phyloP scores from a whole-genome alignment of 2,888 invertebrate genomes.

The Catonia carolina region DNA sequence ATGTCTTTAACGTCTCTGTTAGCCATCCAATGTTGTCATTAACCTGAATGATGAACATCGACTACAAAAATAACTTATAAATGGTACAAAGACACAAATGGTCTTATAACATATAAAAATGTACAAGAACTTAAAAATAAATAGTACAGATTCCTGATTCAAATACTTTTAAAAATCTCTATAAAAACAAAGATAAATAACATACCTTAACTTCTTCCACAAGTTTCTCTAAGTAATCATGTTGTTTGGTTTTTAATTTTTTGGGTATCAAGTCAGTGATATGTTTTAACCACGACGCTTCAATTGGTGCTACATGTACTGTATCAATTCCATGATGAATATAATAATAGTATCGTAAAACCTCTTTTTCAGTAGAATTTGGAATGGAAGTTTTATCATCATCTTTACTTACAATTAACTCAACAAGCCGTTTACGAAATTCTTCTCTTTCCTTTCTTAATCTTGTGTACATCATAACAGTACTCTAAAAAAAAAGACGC shows the following conservation, averaged over 20 bases:
- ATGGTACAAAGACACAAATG: too few species aligned
- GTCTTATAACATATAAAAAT: too few species aligned
- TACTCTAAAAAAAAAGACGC: slow-evolving; percentile 8
- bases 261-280: slow-evolving; percentile 59
- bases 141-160: too few species aligned
- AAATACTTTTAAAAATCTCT: too few species aligned
- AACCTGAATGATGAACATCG: too few species aligned
- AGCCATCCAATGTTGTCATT: too few species aligned
- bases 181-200: too few species aligned
- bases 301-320: slow-evolving; percentile 78
- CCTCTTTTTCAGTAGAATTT: slow-evolving; percentile 58
- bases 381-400: slow-evolving; percentile 43
- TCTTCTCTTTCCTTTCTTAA: slow-evolving; percentile 70
- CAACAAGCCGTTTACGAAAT: slow-evolving; percentile 71
- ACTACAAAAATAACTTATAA: too few species aligned
- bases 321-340: slow-evolving; percentile 86
- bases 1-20: too few species aligned
- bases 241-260: slow-evolving; percentile 48
- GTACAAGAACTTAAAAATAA: too few species aligned
- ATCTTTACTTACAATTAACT: slow-evolving; percentile 55
- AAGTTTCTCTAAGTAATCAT: slow-evolving; percentile 26
- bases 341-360: slow-evolving; percentile 82
- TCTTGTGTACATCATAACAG: slow-evolving; percentile 54
- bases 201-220: slow-evolving; percentile 30
- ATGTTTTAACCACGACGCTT: slow-evolving; percentile 61